Conservation (phyloP, 2,113 vertebrate genomes). For the Regulus satrapa region DNA sequence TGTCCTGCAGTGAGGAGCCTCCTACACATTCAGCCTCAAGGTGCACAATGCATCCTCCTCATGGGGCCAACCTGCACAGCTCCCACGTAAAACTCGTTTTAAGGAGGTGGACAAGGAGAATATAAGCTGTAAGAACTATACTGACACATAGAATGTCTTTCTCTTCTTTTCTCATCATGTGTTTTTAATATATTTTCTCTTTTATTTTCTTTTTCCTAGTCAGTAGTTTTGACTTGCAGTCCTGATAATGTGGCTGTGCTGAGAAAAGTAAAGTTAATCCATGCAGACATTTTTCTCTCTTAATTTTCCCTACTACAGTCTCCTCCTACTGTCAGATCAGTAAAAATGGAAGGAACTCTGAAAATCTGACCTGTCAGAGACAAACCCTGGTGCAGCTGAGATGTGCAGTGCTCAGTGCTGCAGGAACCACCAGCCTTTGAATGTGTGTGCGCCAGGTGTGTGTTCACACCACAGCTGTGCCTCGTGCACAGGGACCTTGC, state of each 20-base stretch:
- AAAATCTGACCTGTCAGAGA: background rate
- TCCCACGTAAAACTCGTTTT: background rate
- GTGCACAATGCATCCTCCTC: background rate
- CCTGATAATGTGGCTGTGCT: background rate
- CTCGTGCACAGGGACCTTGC: background rate
- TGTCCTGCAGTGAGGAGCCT: background rate
- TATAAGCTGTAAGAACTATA: background rate
- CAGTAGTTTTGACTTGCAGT: background rate
- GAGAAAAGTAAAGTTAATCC: background rate
- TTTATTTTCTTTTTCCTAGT: background rate
- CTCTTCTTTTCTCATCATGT: background rate
- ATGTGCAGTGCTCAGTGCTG: background rate
- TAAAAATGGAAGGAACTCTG: background rate
- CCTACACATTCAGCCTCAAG: background rate
- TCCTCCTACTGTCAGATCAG: background rate
- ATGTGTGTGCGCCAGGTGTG: fast-evolving
- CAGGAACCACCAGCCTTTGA: background rate
- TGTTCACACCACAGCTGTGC: background rate
- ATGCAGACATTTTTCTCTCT: fast-evolving
- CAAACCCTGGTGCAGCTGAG: background rate
- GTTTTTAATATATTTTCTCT: background rate
- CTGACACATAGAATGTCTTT: fast-evolving
- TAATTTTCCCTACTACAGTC: background rate
- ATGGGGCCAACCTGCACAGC: background rate
- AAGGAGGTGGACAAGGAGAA: background rate